These are phyloP conservation scores for Thalpophila matura DNA, from an alignment of 2,888 invertebrate species.

Conservation along the genomic window DNA sequence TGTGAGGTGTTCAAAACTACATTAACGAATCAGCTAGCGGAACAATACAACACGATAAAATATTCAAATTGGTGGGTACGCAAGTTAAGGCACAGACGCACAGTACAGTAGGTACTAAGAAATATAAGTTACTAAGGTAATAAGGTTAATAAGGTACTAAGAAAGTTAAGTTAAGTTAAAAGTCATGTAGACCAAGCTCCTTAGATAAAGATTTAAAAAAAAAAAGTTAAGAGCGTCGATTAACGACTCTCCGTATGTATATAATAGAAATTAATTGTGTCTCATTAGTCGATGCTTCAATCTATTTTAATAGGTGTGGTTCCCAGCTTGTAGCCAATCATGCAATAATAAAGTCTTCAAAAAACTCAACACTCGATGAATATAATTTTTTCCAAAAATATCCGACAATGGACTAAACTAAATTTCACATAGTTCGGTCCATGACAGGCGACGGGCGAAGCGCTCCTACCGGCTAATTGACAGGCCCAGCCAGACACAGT, in stretches of 20 bases:
- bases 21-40: conserved; percentile 58
- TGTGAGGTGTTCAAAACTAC: conserved; percentile 65
- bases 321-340: neutral
- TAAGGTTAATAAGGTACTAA: no score
- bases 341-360: conserved; percentile 5
- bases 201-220: no score
- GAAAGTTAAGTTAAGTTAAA: no score
- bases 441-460: conserved; percentile 59
- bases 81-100: conserved; percentile 27
- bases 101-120: conserved; percentile 18
- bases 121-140: no score
- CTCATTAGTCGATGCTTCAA: no score
- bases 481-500: conserved; percentile 63
- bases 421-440: conserved; percentile 50
- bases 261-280: no score
- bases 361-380: conserved; percentile 18
- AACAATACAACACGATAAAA: conserved; percentile 52
- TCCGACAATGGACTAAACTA: conserved; percentile 42
- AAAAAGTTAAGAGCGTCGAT: no score
- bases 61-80: conserved; percentile 47
- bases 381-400: conserved; percentile 54
- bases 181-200: no score
- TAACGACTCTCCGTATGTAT: no score
- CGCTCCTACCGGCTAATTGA: conserved; percentile 71
- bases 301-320: no score